Base-by-base conservation (phyloP, 1,140 invertebrate species). In the Gerris buenoi region DNA sequence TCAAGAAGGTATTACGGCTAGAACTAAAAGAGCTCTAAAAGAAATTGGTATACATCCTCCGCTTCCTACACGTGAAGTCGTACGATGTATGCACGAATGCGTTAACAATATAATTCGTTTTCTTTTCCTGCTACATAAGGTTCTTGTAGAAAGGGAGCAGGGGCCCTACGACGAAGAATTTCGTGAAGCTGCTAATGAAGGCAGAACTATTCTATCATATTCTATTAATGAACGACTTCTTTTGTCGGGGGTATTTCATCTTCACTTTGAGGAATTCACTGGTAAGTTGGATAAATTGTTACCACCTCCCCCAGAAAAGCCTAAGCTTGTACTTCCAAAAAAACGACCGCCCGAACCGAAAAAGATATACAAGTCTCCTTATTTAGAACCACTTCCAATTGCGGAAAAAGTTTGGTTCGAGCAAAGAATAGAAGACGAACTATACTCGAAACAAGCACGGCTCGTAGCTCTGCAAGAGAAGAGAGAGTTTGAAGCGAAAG, bases 391-490 rank as follows among this genome's bases (percentile, higher is more conserved):
- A 15, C 64, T 46, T 1, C 68, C 68, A 15, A 65, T 69, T 3
- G 29, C 25, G 25, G 66, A 69, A 13, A 69, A 67, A 59, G 59
- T 46, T 18, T 69, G 68, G 68, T 69, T 61, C 33, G 68, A 69
- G 26, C 60, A 69, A 63, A 58, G 59, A 33, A 56, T 62, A 18
- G 61, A 65, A 22, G 66, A 65, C 15, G 66, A 69, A 27, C 27
- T 69, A 2, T 25, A 67, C 26, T 26, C 15, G 14, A 65, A 67
- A 27, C 62, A 61, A 1, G 28, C 18, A 1, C 18, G 29, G 26
- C 22, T 22, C 23, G 29, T 23, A n/a, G 58, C 18, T 25, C 14
- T 23, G 13, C 25, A 66, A 28, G 58, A 61, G 18, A 56, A 59
- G 18, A 33, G 27, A 22, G 23, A 46, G 33, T 46, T 46, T 46